These are phyloP conservation scores for Baronia brevicornis DNA, from an alignment of 2,888 invertebrate genomes.

Conservation along the genomic window DNA sequence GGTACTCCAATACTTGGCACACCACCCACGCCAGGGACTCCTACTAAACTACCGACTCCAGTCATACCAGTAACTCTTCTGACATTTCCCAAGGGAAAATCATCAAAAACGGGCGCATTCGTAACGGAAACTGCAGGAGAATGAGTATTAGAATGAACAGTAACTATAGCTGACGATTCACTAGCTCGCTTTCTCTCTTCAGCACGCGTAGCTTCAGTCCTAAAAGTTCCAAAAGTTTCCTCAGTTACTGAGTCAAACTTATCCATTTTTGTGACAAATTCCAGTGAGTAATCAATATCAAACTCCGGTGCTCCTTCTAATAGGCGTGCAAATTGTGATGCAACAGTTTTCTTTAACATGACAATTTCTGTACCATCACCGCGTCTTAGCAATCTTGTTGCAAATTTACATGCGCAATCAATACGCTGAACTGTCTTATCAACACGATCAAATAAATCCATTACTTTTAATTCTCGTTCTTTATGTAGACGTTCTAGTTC, in stretches of 20 bases:
- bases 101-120: slow-evolving; percentile 86
- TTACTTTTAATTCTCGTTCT: slow-evolving; percentile 89
- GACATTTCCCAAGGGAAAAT: slow-evolving; percentile 74
- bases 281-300: slow-evolving; percentile 85
- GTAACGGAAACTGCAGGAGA: slow-evolving; percentile 73
- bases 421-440: slow-evolving; percentile 90
- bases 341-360: slow-evolving; percentile 86
- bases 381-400: slow-evolving; percentile 85
- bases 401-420: slow-evolving; percentile 91
- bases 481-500: slow-evolving; percentile 86
- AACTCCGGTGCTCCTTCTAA: slow-evolving; percentile 88
- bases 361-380: slow-evolving; percentile 91
- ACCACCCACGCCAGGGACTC: slow-evolving; percentile 30
- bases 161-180: slow-evolving; percentile 60
- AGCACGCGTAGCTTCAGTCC: slow-evolving; percentile 78
- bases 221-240: slow-evolving; percentile 84
- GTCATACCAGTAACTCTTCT: slow-evolving; percentile 53
- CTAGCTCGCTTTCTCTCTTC: slow-evolving; percentile 72
- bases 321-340: slow-evolving; percentile 84
- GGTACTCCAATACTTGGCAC: slow-evolving; percentile 38
- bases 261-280: slow-evolving; percentile 86
- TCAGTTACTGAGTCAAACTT: slow-evolving; percentile 84
- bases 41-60: slow-evolving; percentile 30
- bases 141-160: slow-evolving; percentile 57
- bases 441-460: slow-evolving; percentile 89